Evolutionary conservation across 2,888 invertebrate genomes (phyloP), one percentile per base, ranked within the genome.

Genomic region (Mongoloraphidia duomilia): DNA sequence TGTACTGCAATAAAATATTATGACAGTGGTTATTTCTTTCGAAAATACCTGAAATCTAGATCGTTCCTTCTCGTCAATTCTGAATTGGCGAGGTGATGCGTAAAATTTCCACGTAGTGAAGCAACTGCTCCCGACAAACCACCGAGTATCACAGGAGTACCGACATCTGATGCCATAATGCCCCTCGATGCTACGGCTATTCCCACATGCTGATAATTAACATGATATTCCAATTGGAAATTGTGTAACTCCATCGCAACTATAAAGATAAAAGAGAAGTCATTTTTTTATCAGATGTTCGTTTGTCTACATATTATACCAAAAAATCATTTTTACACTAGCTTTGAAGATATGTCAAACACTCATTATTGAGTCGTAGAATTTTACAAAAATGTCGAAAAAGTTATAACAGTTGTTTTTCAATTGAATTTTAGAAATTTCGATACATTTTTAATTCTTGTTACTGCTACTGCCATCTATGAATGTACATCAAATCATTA

Each of bases 41-140:
- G 17, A 45, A 46, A 41, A 58, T 60, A 74, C 74, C 75, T 68
- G 11, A 79, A 74, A 59, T 80, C 76, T 8, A 76, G 69, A 65
- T 82, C 82, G 54, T 76, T 76, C 35, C 73, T 77, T 67, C 73
- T 77, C 46, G 70, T 75, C 54, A 74, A 66, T 49, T 74, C 74
- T 11, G 75, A 71, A 1, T 70, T 69, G 2, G 70, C 69, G 38
- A 67, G 63, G 3, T 76, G 73, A 10, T 80, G 77, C 0, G 81
- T 80, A 12, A 84, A 72, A 53, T 82, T 83, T 0, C 84, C 84
- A 50, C 84, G 69, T 17, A 83, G 69, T 0, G 83, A 83, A 0
- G 80, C 76, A 41, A 84, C 70, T 0, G 61, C 74, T 46, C 61
- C 72, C 51, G 60, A 71, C 42, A 72, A 76, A 17, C 69, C 76